Evolutionary conservation across 2,113 vertebrate species (phyloP).

Genomic region (Upupa epops): DNA sequence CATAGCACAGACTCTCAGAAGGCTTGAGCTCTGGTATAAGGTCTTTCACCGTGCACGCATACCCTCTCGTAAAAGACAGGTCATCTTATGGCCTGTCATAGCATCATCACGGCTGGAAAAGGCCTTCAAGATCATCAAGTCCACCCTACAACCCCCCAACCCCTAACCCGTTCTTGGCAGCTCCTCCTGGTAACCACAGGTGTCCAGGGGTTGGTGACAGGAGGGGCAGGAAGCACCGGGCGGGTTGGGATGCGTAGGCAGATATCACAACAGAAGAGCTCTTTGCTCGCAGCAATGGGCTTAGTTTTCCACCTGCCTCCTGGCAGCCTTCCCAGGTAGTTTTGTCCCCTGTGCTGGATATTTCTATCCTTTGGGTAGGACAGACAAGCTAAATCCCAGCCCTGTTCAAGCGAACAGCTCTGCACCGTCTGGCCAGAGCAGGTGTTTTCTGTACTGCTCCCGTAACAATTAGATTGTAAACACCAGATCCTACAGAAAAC

Average conservation of each 20-base stretch:
- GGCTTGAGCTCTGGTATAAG: rapidly evolving
- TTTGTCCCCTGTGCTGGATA: neutral
- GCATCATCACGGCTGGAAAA: too few relatives aligned
- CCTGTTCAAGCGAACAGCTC: neutral
- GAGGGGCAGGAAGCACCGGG: neutral
- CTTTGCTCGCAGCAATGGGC: neutral
- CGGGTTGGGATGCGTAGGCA: rapidly evolving
- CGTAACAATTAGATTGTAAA: neutral
- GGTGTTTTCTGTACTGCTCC: neutral
- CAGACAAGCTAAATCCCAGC: neutral
- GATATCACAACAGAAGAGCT: neutral
- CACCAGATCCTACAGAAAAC: neutral
- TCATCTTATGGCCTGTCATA: neutral
- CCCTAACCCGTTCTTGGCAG: too few relatives aligned
- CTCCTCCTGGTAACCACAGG: neutral
- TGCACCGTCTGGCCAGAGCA: neutral
- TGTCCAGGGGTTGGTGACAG: neutral
- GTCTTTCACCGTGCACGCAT: rapidly evolving
- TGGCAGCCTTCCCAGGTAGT: neutral
- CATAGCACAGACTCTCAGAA: neutral
- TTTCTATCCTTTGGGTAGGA: neutral
- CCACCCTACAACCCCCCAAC: too few relatives aligned
- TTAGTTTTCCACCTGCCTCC: neutral
- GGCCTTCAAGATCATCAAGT: too few relatives aligned
- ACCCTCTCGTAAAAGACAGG: rapidly evolving